phyloP scores from a whole-genome alignment of 2,113 vertebrate genomes.

The Triplophysa siluroides region DNA sequence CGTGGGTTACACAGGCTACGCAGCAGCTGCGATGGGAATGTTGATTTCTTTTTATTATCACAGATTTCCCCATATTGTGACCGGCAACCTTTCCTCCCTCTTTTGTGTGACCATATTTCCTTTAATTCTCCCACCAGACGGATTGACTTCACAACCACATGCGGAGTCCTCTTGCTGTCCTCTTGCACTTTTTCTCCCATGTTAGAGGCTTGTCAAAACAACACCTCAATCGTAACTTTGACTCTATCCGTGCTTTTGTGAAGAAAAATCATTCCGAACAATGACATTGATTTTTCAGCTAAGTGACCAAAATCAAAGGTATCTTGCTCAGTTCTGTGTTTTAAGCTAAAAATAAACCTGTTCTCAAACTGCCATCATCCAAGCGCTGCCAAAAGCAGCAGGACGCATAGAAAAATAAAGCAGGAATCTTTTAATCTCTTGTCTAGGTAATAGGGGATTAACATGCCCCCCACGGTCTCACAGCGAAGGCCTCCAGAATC shows the following conservation, averaged over 20 bases:
- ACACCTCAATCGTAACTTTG: constrained; percentile 47
- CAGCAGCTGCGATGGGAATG: constrained; percentile 50
- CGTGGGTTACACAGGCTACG: no score
- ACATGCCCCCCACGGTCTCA: constrained; percentile 55
- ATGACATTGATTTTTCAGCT: constrained; percentile 46
- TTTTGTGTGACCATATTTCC: constrained; percentile 17
- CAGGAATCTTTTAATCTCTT: constrained; percentile 61
- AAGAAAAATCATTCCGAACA: constrained; percentile 42
- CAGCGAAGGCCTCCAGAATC: constrained; percentile 39
- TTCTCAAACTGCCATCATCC: constrained; percentile 50
- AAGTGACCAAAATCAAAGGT: constrained; percentile 52
- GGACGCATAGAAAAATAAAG: constrained; percentile 58
- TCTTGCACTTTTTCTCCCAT: constrained; percentile 33
- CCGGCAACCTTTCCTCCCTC: background rate
- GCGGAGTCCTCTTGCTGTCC: constrained; percentile 20
- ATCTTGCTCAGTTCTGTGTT: constrained; percentile 36
- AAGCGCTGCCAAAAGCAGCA: constrained; percentile 47
- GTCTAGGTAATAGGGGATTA: constrained; percentile 60
- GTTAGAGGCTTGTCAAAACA: no score
- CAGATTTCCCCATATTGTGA: constrained; percentile 41
- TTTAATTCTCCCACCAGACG: constrained; percentile 31
- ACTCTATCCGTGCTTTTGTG: constrained; percentile 53
- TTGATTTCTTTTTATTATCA: constrained; percentile 49
- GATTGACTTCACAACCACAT: constrained; percentile 12
- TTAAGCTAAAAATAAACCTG: constrained; percentile 49